Evolutionary conservation across 2,888 invertebrate genomes (phyloP), one percentile per base, ranked within the genome.

Genomic region (Ferdinandea cuprea): DNA sequence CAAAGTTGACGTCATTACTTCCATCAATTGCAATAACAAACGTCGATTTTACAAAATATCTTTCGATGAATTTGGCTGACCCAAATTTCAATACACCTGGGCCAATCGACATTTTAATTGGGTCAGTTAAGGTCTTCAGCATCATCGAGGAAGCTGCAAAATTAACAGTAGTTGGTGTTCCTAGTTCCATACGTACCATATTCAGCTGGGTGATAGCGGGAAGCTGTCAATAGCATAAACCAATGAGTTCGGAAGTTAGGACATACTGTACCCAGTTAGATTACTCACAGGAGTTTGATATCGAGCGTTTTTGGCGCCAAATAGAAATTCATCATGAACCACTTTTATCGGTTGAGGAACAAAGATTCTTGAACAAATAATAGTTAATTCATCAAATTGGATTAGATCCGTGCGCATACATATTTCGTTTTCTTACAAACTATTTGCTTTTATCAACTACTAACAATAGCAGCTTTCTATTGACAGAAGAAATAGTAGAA

Each of bases 1-100:
- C 74, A 8, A 66, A 42, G 9, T 28, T 76, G 0, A 68, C 61
- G 1, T 61, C 68, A 11, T 30, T 68, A n/a, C 25, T 61, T 13
- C 68, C 37, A 28, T 3, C 59, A 25, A 9, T 15, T 44, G 6
- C 15, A 2, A 15, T 15, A 5, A 28, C 25, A 8, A 32, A 5
- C 2, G 0, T 19, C 0, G 11, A 40, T n/a, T n/a, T n/a, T n/a
- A n/a, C n/a, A n/a, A n/a, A n/a, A n/a, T n/a, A n/a, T n/a, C n/a
- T n/a, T n/a, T 50, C n/a, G 11, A 44, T 44, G 7, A 32, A 42
- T 7, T 30, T 59, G 17, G 71, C 71, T 15, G 71, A 61, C 32
- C 42, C 61, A 4, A 28, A 42, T 17, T 61, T 61, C 19, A 11
- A 50, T 17, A 9, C 7, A 13, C 65, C 63, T 1, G 50, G 50